Evolutionary conservation across 2,888 invertebrate species (phyloP).

Genomic region (Phortica okadai): DNA sequence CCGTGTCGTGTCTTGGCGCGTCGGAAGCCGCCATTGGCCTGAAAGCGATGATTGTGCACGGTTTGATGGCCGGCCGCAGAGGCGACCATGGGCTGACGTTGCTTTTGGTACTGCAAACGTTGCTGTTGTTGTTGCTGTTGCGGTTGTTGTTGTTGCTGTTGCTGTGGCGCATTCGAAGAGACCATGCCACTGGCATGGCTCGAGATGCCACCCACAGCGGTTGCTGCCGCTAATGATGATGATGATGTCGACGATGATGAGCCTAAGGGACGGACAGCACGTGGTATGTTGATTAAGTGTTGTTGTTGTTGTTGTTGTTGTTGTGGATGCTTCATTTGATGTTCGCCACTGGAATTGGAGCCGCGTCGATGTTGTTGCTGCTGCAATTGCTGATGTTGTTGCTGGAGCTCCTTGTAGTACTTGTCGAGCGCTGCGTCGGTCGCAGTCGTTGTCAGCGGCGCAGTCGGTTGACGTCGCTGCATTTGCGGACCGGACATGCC

Average conservation of each 20-base stretch:
- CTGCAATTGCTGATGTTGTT: conserved; percentile 37
- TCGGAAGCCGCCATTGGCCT: conserved; percentile 61
- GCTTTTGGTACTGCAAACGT: conserved; percentile 74
- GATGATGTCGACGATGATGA: not conserved
- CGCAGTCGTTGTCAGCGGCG: conserved; percentile 36
- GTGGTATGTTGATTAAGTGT: conserved; percentile 21
- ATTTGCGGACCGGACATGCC: conserved; percentile 70
- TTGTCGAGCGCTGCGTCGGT: conserved; percentile 48
- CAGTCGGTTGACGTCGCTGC: conserved; percentile 63
- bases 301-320: conserved; percentile 33
- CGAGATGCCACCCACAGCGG: conserved; percentile 27
- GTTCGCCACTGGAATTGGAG: conserved; percentile 1
- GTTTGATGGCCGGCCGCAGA: conserved; percentile 61
- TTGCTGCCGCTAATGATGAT: conserved; percentile 14
- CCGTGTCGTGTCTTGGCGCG: conserved; percentile 66
- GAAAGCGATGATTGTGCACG: conserved; percentile 71
- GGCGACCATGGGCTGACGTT: conserved; percentile 73
- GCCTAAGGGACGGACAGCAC: not conserved
- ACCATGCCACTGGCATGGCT: conserved; percentile 23
- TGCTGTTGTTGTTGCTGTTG: conserved; percentile 64
- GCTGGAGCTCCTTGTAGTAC: conserved; percentile 60
- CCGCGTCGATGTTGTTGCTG: conserved; percentile 33
- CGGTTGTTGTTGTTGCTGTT: conserved; percentile 68
- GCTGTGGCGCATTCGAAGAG: conserved; percentile 44
- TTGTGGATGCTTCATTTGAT: conserved; percentile 43